These are phyloP conservation scores for Philaethria dido DNA, from an alignment of 2,888 invertebrate species.

Conservation along the genomic window DNA sequence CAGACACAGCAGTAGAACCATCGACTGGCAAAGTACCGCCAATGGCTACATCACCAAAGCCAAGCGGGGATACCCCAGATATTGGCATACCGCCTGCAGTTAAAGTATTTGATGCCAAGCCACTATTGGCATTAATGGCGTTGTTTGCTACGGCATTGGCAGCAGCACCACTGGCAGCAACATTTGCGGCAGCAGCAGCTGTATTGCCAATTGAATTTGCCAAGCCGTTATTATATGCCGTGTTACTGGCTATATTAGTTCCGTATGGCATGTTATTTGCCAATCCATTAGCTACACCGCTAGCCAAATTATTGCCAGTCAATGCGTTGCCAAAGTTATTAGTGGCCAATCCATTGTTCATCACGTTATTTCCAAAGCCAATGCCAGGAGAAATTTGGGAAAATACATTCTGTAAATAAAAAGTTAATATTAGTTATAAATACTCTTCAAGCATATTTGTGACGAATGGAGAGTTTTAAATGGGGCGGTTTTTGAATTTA, in stretches of 20 bases:
- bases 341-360: slow-evolving; percentile 3
- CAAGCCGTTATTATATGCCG: slow-evolving; percentile 27
- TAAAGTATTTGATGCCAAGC: slow-evolving; percentile 39
- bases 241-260: slow-evolving; percentile 29
- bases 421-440: background rate
- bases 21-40: slow-evolving; percentile 65
- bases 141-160: slow-evolving; percentile 41
- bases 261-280: slow-evolving; percentile 22
- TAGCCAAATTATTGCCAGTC: slow-evolving; percentile 39
- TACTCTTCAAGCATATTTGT: no score
- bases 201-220: slow-evolving; percentile 24
- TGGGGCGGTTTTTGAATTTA: no score
- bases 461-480: no score
- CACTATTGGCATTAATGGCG: slow-evolving; percentile 32
- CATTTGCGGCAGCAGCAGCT: slow-evolving; percentile 39
- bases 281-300: slow-evolving; percentile 34
- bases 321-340: slow-evolving; percentile 34
- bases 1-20: slow-evolving; percentile 62
- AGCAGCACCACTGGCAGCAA: slow-evolving; percentile 29
- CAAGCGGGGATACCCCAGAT: slow-evolving; percentile 47
- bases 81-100: slow-evolving; percentile 45
- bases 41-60: slow-evolving; percentile 63
- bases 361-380: slow-evolving; percentile 38
- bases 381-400: slow-evolving; percentile 44
- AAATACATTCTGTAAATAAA: slow-evolving; percentile 49